These are phyloP conservation scores for Pardalotus punctatus DNA, from an alignment of 2,113 vertebrate species.

Conservation along the genomic window DNA sequence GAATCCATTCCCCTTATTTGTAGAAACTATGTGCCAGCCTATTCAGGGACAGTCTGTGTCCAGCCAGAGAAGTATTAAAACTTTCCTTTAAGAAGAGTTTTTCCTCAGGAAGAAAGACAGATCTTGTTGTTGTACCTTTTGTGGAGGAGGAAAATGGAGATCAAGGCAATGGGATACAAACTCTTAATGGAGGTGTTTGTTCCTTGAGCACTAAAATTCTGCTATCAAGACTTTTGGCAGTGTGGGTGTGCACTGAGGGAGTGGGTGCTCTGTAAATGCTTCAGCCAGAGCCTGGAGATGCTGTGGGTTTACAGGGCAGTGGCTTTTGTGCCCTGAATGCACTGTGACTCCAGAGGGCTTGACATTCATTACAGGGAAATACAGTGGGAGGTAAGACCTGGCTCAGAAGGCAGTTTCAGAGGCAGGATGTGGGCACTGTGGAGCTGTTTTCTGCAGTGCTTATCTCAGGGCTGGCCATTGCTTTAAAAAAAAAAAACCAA, in stretches of 20 bases:
- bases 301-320: not conserved
- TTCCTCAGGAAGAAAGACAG: not conserved
- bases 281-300: not conserved
- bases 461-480: not conserved
- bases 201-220: not conserved
- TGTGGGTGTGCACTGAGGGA: not conserved
- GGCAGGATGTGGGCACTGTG: not conserved
- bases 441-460: not conserved
- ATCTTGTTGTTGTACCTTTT: not conserved
- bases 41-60: not conserved
- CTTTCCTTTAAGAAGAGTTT: not conserved
- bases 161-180: not conserved
- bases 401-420: not conserved
- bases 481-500: not conserved
- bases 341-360: not conserved
- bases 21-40: not conserved
- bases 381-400: not conserved
- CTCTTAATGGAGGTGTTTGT: not conserved
- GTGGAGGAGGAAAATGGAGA: not conserved
- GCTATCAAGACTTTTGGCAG: not conserved
- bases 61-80: not conserved
- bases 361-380: not conserved
- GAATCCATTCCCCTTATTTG: not conserved
- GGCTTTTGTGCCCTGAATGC: not conserved
- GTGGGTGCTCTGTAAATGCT: not conserved